Evolutionary conservation across 37 sponge, comb jelly and placozoan genomes (phyloP).

Genomic region (Bolinopsis microptera): DNA sequence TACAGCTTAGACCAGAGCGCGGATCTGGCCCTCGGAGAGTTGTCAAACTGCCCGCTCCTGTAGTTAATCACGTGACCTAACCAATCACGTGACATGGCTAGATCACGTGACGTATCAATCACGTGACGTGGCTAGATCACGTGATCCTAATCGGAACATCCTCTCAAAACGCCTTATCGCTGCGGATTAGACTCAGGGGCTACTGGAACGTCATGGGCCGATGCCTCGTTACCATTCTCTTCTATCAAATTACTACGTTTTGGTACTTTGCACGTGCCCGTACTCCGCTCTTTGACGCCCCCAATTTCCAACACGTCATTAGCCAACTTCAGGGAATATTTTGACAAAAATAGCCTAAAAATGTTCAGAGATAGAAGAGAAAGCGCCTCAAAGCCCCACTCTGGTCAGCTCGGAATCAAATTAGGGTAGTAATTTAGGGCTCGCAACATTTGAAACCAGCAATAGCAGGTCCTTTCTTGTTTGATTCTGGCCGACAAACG

Average conservation of each 20-base stretch:
- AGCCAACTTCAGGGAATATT: background rate
- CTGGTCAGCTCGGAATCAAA: conserved; percentile 6
- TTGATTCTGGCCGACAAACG: background rate
- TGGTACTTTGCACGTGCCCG: background rate
- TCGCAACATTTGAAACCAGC: conserved; percentile 9
- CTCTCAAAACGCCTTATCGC: background rate
- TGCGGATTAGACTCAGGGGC: background rate
- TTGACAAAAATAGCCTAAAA: background rate
- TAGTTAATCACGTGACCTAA: too few relatives aligned
- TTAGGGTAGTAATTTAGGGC: conserved; percentile 55
- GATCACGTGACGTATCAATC: background rate
- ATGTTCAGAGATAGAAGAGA: background rate
- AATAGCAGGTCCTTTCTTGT: background rate
- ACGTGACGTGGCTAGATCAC: background rate
- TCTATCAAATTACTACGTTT: background rate
- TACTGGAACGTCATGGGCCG: background rate
- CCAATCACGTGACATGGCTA: too few relatives aligned
- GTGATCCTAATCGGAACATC: background rate
- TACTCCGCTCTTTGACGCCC: background rate
- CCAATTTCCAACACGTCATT: background rate
- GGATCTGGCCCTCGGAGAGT: background rate
- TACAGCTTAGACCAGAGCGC: conserved; percentile 1
- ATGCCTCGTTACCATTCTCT: background rate
- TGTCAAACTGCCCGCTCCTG: too few relatives aligned
- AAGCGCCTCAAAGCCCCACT: background rate